Conservation (phyloP, 2,113 vertebrate genomes). For the Siphamia tubifer region DNA sequence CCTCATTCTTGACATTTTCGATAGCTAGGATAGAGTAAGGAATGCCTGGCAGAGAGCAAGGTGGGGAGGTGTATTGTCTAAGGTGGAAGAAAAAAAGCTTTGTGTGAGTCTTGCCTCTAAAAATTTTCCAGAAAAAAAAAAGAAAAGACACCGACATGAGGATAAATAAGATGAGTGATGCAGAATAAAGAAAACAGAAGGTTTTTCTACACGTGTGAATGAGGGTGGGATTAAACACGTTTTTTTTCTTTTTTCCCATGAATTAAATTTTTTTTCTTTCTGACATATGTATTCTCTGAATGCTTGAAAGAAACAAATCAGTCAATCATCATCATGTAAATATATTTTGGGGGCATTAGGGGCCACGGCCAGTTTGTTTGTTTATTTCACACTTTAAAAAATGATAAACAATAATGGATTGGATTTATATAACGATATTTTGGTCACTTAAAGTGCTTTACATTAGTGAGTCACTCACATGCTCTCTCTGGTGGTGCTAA, state of each 20-base stretch:
- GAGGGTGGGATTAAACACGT: too few species aligned
- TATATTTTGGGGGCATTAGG: constrained; percentile 45
- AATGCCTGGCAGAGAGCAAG: constrained; percentile 75
- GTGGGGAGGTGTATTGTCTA: constrained; percentile 67
- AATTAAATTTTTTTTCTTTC: too few species aligned
- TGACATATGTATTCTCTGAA: too few species aligned
- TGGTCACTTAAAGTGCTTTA: too few species aligned
- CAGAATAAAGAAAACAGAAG: constrained; percentile 10
- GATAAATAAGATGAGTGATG: constrained; percentile 47
- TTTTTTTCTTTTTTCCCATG: too few species aligned
- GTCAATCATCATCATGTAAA: constrained; percentile 39
- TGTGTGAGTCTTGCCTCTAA: constrained; percentile 49
- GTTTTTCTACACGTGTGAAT: constrained; percentile 56
- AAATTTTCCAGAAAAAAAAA: constrained; percentile 7
- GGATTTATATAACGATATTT: too few species aligned
- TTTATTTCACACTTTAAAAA: too few species aligned
- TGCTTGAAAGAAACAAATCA: too few species aligned
- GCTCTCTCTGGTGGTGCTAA: too few species aligned
- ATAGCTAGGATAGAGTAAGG: constrained; percentile 77
- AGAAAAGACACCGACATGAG: constrained; percentile 10
- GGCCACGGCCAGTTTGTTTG: too few species aligned
- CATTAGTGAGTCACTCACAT: too few species aligned
- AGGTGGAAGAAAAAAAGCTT: constrained; percentile 69
- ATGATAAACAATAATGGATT: too few species aligned
- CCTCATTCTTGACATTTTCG: constrained; percentile 79